Percentiles rank a stretch among this genome's conserved stretches.
Evolutionary conservation across 2,888 invertebrate species (phyloP).

Genomic region (Willowsia nigromaculata): DNA sequence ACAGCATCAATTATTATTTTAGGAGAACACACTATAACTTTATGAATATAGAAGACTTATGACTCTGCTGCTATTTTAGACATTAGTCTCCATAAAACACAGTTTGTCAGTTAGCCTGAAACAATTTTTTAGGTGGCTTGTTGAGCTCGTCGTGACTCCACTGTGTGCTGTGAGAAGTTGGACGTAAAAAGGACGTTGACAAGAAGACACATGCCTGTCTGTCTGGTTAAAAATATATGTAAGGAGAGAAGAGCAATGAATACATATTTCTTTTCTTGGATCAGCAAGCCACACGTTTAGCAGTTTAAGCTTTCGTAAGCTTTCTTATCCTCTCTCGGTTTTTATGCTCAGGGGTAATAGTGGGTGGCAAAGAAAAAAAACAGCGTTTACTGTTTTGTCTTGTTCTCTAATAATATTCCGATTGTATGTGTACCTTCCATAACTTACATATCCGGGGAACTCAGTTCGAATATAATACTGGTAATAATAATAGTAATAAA

Average conservation of each 20-base stretch:
- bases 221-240: not conserved
- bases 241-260: constrained; percentile 11
- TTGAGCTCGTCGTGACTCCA: not conserved
- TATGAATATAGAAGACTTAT: not conserved
- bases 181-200: constrained; percentile 24
- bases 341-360: not conserved
- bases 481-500: not conserved
- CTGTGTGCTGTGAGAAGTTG: not conserved
- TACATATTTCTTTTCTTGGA: not conserved
- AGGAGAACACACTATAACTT: not conserved
- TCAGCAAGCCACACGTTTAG: constrained; percentile 5
- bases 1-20: not conserved
- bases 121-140: too few relatives aligned
- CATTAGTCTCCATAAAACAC: not conserved
- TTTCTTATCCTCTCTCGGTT: too few relatives aligned
- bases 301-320: too few relatives aligned
- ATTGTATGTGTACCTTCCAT: not conserved
- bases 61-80: not conserved
- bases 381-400: not conserved
- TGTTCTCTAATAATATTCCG: constrained; percentile 5
- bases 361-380: constrained; percentile 22
- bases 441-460: not conserved
- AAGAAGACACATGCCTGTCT: constrained; percentile 27
- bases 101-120: too few relatives aligned
- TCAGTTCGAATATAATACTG: not conserved